phyloP scores from a whole-genome alignment of 2,797 vertebrate species.

The Peromyscus nudipes region DNA sequence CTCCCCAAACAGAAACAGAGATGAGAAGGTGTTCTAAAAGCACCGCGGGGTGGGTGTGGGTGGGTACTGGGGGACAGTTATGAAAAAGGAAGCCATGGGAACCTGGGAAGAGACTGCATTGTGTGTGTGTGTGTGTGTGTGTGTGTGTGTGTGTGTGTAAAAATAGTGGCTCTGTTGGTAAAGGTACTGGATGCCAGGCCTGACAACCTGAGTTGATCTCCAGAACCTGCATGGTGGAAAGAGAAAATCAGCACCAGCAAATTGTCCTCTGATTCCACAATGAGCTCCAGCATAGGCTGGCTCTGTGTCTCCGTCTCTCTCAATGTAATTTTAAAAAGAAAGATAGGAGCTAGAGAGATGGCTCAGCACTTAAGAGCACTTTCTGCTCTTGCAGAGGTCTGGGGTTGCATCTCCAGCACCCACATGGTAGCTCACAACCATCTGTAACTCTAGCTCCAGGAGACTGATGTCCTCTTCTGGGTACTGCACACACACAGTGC shows the following conservation, averaged over 20 bases:
- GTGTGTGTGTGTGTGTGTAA: neutral
- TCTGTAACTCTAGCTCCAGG: neutral
- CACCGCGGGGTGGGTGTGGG: no score
- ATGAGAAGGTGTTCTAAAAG: neutral
- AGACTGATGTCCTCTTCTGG: neutral
- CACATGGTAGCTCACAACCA: neutral
- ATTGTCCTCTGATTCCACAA: neutral
- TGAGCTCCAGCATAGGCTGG: neutral
- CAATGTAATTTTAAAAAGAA: neutral
- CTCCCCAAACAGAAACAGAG: neutral
- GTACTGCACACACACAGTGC: neutral
- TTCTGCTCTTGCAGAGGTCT: neutral
- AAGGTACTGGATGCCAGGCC: no score
- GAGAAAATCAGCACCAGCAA: neutral
- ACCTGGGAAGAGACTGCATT: neutral
- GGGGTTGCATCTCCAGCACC: neutral
- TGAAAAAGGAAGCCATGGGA: neutral
- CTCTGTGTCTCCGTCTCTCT: neutral
- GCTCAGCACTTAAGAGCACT: neutral
- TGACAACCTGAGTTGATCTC: neutral
- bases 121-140: neutral
- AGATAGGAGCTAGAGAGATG: neutral
- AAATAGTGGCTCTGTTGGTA: neutral
- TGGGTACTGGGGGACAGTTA: neutral
- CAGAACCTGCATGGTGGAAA: neutral